Evolutionary conservation across 2,113 vertebrate species (phyloP).

Genomic region (Astur gentilis): DNA sequence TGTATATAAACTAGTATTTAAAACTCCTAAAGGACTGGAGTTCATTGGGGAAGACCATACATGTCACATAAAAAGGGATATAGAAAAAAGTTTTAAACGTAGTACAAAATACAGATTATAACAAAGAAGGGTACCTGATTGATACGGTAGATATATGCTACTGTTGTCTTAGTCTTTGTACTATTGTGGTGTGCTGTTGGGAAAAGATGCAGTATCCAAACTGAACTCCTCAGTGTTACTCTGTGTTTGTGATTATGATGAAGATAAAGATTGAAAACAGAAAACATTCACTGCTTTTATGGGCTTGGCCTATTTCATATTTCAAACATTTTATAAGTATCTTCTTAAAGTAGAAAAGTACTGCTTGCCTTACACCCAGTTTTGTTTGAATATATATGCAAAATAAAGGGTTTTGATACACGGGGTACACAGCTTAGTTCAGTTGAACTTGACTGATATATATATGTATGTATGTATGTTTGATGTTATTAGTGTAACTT

Average conservation of each 20-base stretch:
- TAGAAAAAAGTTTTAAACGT: background rate
- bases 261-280: background rate
- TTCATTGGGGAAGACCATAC: background rate
- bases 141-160: background rate
- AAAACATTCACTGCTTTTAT: background rate
- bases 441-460: background rate
- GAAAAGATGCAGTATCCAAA: background rate
- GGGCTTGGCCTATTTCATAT: background rate
- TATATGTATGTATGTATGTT: background rate
- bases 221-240: background rate
- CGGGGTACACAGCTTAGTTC: background rate
- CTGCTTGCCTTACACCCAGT: background rate
- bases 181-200: background rate
- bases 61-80: background rate
- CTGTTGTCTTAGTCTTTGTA: background rate
- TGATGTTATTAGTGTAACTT: background rate
- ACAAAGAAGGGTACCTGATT: background rate
- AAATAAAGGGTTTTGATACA: background rate
- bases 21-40: background rate
- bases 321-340: background rate
- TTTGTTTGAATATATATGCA: background rate
- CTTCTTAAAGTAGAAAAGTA: background rate
- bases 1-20: background rate
- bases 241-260: background rate
- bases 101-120: background rate